A percentile compares a stretch with the other conserved stretches of the same genome.
phyloP scores from a whole-genome alignment of 2,113 vertebrate species.

The Alethe diademata region DNA sequence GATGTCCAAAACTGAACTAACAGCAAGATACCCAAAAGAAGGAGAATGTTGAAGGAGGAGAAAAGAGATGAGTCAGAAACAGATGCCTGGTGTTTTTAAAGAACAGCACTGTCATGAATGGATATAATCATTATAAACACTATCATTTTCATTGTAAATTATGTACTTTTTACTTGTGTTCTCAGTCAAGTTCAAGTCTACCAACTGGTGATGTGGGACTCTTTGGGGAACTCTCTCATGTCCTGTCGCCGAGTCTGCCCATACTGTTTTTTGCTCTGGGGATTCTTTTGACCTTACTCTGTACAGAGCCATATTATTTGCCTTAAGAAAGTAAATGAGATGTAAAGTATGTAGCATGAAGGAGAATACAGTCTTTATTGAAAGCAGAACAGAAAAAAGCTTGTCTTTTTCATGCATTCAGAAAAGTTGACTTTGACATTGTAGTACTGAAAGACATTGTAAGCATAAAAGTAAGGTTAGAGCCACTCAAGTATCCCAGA shows the following conservation, averaged over 20 bases:
- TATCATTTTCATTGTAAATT: not conserved
- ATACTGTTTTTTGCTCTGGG: not conserved
- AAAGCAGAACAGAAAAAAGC: not conserved
- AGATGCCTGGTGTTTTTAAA: not conserved
- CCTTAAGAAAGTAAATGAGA: not conserved
- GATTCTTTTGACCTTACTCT: not conserved
- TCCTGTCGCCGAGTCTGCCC: rapidly evolving
- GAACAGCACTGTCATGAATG: not conserved
- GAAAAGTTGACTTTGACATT: constrained; percentile 6
- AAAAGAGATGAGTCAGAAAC: not conserved
- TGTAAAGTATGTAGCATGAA: not conserved
- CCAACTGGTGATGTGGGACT: not conserved
- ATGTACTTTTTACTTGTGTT: not conserved
- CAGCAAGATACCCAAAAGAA: not conserved
- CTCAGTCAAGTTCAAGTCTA: not conserved
- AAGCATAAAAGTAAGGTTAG: not conserved
- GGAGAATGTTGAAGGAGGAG: not conserved
- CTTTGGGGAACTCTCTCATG: not conserved
- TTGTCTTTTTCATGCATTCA: not conserved
- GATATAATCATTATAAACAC: not conserved
- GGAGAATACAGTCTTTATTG: not conserved
- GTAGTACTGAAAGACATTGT: constrained; percentile 1
- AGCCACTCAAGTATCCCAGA: not conserved
- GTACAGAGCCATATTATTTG: not conserved
- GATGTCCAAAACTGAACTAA: not conserved